phyloP scores from a whole-genome alignment of 2,797 vertebrate species.

The Hoplostethus mediterraneus region DNA sequence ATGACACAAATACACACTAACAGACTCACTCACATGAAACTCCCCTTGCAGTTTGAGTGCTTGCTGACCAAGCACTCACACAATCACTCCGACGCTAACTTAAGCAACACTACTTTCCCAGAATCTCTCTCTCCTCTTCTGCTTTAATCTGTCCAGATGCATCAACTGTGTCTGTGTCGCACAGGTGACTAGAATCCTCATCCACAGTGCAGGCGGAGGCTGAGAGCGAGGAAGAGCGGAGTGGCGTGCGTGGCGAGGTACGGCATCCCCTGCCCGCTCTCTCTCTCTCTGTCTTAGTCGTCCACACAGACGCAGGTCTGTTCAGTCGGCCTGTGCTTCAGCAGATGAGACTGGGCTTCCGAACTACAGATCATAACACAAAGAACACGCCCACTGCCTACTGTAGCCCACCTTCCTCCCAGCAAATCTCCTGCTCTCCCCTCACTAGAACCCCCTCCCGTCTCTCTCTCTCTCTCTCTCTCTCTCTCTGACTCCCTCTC shows the following conservation, averaged over 20 bases:
- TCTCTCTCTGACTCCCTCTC: conserved; percentile 62
- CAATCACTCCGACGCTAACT: conserved; percentile 33
- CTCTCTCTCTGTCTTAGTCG: conserved; percentile 70
- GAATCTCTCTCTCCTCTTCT: conserved; percentile 31
- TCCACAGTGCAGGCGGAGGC: conserved; percentile 42
- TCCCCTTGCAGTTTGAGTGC: conserved; percentile 51
- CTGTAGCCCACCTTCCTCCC: conserved; percentile 84
- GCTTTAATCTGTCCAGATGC: conserved; percentile 37
- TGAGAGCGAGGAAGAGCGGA: conserved; percentile 49
- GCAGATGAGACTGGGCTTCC: conserved; percentile 93
- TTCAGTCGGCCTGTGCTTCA: conserved; percentile 86
- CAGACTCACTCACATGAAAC: conserved; percentile 56
- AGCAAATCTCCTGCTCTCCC: conserved; percentile 67
- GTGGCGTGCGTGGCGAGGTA: conserved; percentile 37
- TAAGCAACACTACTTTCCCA: conserved; percentile 10
- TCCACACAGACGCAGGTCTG: conserved; percentile 79
- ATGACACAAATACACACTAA: conserved; percentile 68
- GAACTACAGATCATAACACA: conserved; percentile 87
- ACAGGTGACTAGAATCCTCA: conserved; percentile 49
- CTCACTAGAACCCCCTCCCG: conserved; percentile 67
- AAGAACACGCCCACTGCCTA: conserved; percentile 89
- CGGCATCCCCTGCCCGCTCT: conserved; percentile 74
- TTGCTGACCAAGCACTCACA: conserved; percentile 33
- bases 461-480: conserved; percentile 62
- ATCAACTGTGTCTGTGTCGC: conserved; percentile 27